Conservation (phyloP, 2,888 invertebrate species). For the Conchocele bisecta region DNA sequence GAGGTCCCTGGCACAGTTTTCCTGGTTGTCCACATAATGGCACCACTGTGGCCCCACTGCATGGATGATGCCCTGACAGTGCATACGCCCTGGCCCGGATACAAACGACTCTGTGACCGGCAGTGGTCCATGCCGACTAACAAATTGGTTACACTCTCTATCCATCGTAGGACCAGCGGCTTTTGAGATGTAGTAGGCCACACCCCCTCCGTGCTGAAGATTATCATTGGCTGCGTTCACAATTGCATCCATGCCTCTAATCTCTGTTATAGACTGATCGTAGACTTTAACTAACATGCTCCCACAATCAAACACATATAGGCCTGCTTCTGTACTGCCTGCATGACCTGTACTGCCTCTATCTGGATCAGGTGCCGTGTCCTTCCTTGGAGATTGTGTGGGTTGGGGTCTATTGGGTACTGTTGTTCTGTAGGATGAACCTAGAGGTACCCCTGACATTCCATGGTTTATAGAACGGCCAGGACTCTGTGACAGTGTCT, state of each 20-base stretch:
- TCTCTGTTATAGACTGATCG: slow-evolving; percentile 38
- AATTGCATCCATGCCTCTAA: slow-evolving; percentile 60
- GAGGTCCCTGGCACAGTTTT: slow-evolving; percentile 43
- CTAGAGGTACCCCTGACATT: no score
- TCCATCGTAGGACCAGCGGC: slow-evolving; percentile 56
- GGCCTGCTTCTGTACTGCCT: no score
- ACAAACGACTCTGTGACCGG: slow-evolving; percentile 49
- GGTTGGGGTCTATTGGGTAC: no score
- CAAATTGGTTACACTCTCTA: slow-evolving; percentile 52
- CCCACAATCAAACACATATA: no score
- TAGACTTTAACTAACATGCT: no score
- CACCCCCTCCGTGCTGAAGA: slow-evolving; percentile 63
- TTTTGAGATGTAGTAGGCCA: slow-evolving; percentile 55
- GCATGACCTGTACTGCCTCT: no score
- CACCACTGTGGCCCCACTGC: slow-evolving; percentile 67
- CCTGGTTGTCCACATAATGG: slow-evolving; percentile 34
- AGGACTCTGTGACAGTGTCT: no score
- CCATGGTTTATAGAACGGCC: no score
- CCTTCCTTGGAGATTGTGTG: no score
- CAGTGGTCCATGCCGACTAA: slow-evolving; percentile 42
- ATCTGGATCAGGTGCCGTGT: no score
- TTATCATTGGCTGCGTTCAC: slow-evolving; percentile 70
- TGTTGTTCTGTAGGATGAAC: no score
- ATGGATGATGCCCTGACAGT: slow-evolving; percentile 62
- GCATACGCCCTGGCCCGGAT: slow-evolving; percentile 54